Percentiles rank a stretch among this genome's conserved stretches.
phyloP scores from a whole-genome alignment of 2,113 vertebrate genomes.

The Anas platyrhynchos region DNA sequence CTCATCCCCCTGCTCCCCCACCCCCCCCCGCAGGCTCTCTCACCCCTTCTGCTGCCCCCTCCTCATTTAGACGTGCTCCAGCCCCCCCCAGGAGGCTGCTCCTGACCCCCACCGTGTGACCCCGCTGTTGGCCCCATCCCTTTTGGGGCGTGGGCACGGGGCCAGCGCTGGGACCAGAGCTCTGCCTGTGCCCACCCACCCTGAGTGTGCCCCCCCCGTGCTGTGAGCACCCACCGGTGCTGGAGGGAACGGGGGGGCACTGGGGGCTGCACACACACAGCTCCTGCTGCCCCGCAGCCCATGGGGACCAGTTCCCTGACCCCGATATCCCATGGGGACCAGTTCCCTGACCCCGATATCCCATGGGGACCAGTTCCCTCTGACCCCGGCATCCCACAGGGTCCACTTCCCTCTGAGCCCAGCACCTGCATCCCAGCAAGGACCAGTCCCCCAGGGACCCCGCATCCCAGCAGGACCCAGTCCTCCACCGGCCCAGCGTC shows the following conservation, averaged over 20 bases:
- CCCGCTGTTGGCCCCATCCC: background rate
- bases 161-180: background rate
- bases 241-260: background rate
- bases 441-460: no score
- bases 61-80: background rate
- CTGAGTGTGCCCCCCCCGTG: no score
- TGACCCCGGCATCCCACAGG: no score
- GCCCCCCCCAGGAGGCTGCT: fast-evolving
- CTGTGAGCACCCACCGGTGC: background rate
- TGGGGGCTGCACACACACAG: background rate
- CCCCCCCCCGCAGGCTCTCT: background rate
- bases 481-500: no score
- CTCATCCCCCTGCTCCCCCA: no score
- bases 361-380: background rate
- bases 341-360: background rate
- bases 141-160: background rate
- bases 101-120: fast-evolving
- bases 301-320: background rate
- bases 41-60: background rate
- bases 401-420: no score
- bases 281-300: no score
- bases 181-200: background rate
- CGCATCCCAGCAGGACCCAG: no score
- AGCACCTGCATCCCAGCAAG: no score
- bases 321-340: background rate